These are phyloP conservation scores for Melanotaenia parkinsoni DNA, from an alignment of 2,797 vertebrate genomes.

Conservation along the genomic window DNA sequence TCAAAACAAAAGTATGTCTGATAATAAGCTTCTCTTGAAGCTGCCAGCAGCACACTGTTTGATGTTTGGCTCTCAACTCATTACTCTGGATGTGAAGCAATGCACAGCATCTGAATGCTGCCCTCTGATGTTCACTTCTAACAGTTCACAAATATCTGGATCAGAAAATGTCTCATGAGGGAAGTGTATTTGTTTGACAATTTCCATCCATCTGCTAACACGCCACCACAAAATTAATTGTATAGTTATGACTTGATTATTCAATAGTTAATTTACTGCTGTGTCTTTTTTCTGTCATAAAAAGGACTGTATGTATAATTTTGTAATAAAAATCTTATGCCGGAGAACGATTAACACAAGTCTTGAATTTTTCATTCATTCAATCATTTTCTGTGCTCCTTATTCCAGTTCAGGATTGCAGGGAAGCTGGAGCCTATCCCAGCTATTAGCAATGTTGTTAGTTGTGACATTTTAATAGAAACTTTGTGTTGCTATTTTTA, in stretches of 20 bases:
- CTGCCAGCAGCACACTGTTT: constrained; percentile 60
- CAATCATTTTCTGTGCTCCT: too few relatives aligned
- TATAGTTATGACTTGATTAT: neutral
- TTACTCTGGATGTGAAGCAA: constrained; percentile 22
- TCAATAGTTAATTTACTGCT: neutral
- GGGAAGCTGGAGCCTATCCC: too few relatives aligned
- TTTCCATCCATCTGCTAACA: too few relatives aligned
- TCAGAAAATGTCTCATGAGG: neutral
- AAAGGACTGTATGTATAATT: neutral
- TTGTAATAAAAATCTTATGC: neutral
- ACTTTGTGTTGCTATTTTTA: too few relatives aligned
- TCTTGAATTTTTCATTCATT: neutral
- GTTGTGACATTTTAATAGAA: too few relatives aligned
- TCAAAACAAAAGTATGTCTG: constrained; percentile 56
- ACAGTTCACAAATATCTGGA: neutral
- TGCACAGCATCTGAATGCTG: constrained; percentile 38
- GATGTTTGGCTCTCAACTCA: constrained; percentile 54
- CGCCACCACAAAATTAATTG: neutral
- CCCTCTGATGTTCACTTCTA: constrained; percentile 12
- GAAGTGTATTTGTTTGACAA: neutral
- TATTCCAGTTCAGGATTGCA: too few relatives aligned
- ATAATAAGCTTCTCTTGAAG: constrained; percentile 51
- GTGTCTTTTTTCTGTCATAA: neutral
- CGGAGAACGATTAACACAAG: neutral
- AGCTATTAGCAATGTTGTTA: too few relatives aligned